Evolutionary conservation across 2,797 vertebrate genomes (phyloP).

Genomic region (Myiotriccus ornatus): DNA sequence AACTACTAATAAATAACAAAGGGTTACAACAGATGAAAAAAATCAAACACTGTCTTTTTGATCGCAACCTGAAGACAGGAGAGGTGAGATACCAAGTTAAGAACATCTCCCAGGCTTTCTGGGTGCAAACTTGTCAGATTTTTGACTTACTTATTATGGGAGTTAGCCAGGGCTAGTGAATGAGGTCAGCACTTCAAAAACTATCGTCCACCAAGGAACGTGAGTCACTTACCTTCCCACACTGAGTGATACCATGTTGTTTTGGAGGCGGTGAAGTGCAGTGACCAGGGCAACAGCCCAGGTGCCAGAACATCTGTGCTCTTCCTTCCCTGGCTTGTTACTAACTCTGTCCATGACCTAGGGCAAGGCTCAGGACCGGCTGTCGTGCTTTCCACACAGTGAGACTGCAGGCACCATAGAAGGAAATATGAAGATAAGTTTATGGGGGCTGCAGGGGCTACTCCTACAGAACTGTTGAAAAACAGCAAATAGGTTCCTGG

Average conservation of each 20-base stretch:
- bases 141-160: not conserved
- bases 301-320: not conserved
- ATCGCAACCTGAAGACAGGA: not conserved
- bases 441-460: rapidly evolving
- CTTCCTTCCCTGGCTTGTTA: not conserved
- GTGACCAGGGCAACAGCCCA: not conserved
- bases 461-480: not conserved
- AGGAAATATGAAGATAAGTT: not conserved
- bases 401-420: not conserved
- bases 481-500: not conserved
- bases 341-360: not conserved
- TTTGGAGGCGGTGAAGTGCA: not conserved
- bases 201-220: rapidly evolving
- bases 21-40: not conserved
- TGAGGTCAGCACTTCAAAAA: not conserved
- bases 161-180: rapidly evolving
- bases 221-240: not conserved
- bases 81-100: not conserved
- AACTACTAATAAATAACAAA: not conserved
- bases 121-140: not conserved
- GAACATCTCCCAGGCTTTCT: not conserved
- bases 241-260: not conserved
- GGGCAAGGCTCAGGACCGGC: rapidly evolving
- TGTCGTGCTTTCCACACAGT: rapidly evolving
- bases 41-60: not conserved